Evolutionary conservation across 2,113 vertebrate species (phyloP), one percentile per base, ranked within the genome.

Genomic region (Tapirus terrestris): DNA sequence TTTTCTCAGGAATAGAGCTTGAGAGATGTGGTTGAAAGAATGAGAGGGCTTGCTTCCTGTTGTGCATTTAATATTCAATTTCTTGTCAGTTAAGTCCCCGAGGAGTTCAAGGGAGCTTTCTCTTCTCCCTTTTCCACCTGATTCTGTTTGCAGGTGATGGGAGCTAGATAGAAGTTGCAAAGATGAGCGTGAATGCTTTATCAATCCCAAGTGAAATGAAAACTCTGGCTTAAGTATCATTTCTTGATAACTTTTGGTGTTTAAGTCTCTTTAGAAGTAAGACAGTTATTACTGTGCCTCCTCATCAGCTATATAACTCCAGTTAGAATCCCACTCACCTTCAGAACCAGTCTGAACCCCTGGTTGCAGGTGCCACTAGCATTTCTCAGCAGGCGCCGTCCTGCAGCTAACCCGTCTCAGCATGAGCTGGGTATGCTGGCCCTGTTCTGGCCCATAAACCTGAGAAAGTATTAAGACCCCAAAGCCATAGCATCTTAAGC

Each of bases 1-100:
- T 96, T 53, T 73, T 97, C 87, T 97, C 90, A 92, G 94, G 90
- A 96, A 77, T 14, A 31, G 92, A 45, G 76, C 48, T 97, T 91
- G 91, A 68, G 91, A 91, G 91, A 91, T 73, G 88, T 36, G 88
- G 83, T 92, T 9, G 58, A 67, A 70, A 14, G 70, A 31, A 53
- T 0, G 23, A 48, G 76, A 88, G 48, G n/a, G 7, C 56, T 75
- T 60, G 82, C 53, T 90, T 95, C 33, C 61, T 92, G 23, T n/a
- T 56, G 9, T 72, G 53, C 51, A 5, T 72, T 84, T 97, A 81
- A 13, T 72, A 68, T 63, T 91, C 92, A 75, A 0, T 93, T 91
- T 91, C 72, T n/a, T 56, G 36, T 93, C 43, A 6, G 31, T 96
- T 9, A 29, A 45, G 61, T 92, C 51, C 70, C 48, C 0, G 1